phyloP scores from a whole-genome alignment of 2,888 invertebrate genomes.

The Cephus nigrinus region DNA sequence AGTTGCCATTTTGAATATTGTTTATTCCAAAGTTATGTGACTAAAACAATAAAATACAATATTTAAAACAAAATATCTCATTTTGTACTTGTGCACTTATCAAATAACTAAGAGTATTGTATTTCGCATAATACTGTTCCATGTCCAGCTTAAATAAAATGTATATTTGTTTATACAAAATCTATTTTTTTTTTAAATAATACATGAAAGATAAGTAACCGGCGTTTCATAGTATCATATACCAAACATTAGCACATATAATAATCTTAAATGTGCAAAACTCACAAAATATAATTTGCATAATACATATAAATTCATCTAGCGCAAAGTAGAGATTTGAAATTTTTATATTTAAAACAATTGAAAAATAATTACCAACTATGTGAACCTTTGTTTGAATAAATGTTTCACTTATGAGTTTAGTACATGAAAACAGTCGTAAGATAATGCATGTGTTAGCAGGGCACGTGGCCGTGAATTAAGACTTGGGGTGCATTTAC shows the following conservation, averaged over 20 bases:
- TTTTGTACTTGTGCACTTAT: background rate
- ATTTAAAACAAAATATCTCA: background rate
- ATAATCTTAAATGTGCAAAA: background rate
- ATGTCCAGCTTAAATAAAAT: background rate
- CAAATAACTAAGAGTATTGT: background rate
- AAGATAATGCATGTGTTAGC: background rate
- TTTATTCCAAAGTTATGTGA: background rate
- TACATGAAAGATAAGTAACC: background rate
- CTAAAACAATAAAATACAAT: background rate
- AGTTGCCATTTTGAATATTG: slow-evolving; percentile 48
- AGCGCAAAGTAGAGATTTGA: background rate
- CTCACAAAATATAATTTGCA: background rate
- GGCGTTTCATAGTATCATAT: background rate
- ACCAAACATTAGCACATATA: background rate
- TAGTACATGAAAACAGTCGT: background rate
- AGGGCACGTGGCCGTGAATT: background rate
- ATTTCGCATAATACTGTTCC: background rate
- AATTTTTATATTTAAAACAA: background rate
- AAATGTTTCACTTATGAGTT: background rate
- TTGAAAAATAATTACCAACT: background rate
- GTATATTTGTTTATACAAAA: background rate
- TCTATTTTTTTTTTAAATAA: background rate
- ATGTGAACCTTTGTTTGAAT: background rate
- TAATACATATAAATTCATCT: background rate
- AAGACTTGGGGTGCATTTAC: background rate